Base-by-base conservation (phyloP, 2,888 invertebrate species). In the Trichopoda pennipes region DNA sequence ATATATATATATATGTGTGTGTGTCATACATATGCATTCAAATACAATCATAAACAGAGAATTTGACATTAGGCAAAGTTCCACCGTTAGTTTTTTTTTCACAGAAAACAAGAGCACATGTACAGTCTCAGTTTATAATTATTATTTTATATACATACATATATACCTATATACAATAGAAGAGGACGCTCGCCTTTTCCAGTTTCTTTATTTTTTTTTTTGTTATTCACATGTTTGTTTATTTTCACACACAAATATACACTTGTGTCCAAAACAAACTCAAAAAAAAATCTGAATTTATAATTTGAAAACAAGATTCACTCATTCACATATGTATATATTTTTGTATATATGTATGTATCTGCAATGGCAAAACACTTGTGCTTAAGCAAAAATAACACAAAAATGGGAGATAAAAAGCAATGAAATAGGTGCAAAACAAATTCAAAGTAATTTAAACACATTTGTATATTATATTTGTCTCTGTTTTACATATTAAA, bases 191-290 rank as follows among this genome's bases (percentile, higher is more conserved):
- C 60, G 47, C 47, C 47, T 75, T 23, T 69, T 76, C 49, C n/a
- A 12, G 21, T 53, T 9, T 64, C 32, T 63, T 69, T n/a, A n/a
- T 28, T 28, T 28, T 28, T 28, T 28, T 28, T 1, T 56, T 56
- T 58, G 17, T 70, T 63, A 74, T 70, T 82, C 70, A 82, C 78
- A 79, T 82, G 79, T 82, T 82, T 82, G 70, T 81, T 77, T 77
- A 70, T 64, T 38, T 66, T 72, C 21, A 60, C 10, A 21, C 55
- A 32, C 55, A 61, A 4, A 28, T 28, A 28, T n/a, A 32, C 53
- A 51, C 38, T 44, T 58, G 49, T 68, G 47, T 79, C 68, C 79
- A 82, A 82, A 82, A 82, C 82, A 82, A 82, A 82, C 66, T 60
- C 38, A 61, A 60, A 64, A 82, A 79, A 81, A 77, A 28, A 78